These are phyloP conservation scores for Pedicia rivosa DNA, from an alignment of 2,888 invertebrate species.

Conservation along the genomic window DNA sequence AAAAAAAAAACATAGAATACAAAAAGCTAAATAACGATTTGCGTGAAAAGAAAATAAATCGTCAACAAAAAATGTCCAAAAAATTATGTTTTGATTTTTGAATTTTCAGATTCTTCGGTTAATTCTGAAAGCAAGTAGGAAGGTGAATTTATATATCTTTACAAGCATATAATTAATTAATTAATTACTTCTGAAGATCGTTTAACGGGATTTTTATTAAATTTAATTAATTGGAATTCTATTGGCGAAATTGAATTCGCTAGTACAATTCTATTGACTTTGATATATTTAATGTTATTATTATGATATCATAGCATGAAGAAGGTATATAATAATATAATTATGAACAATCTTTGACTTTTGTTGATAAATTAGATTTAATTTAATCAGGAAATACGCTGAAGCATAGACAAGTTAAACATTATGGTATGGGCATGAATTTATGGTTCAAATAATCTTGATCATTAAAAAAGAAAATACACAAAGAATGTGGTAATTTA, in stretches of 20 bases:
- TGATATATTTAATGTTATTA: too few species aligned
- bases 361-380: too few species aligned
- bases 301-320: too few species aligned
- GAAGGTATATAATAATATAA: too few species aligned
- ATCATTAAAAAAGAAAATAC: conserved; percentile 54
- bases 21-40: too few species aligned
- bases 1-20: too few species aligned
- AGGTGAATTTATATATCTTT: too few species aligned
- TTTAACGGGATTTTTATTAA: conserved; percentile 43
- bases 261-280: too few species aligned
- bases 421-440: conserved; percentile 89
- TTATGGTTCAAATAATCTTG: conserved; percentile 76
- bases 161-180: too few species aligned
- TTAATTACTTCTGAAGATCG: conserved; percentile 56
- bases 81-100: conserved; percentile 30
- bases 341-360: neutral
- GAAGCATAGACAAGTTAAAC: conserved; percentile 74
- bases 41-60: conserved; percentile 32
- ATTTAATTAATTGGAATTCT: conserved; percentile 38
- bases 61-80: conserved; percentile 29
- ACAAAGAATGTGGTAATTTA: conserved; percentile 47
- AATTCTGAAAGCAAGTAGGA: too few species aligned
- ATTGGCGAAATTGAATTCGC: too few species aligned
- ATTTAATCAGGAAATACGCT: too few species aligned
- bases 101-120: conserved; percentile 52